Base-by-base conservation (phyloP, 2,888 invertebrate species). In the Aproaerema taeniolella region DNA sequence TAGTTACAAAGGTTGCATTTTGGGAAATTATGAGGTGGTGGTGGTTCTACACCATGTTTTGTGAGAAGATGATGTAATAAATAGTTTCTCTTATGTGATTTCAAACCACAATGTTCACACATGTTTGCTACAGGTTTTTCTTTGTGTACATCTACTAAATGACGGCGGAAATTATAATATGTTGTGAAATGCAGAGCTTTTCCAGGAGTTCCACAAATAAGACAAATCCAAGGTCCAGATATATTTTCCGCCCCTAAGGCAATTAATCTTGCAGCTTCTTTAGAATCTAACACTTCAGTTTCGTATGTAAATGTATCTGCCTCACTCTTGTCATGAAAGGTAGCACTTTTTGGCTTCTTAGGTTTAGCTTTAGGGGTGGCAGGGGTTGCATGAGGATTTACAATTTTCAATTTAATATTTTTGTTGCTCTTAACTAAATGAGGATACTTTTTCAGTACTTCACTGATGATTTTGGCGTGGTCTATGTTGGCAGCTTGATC, bases 381-480 rank as follows among this genome's bases (percentile, higher is more conserved):
- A 25, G 25, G 20, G 9, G 36, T 49, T 29, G 75, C n/a, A n/a
- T n/a, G 77, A 42, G 90, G 91, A 42, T 94, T 91, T 73, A 95
- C 89, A 46, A 96, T 95, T 78, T 95, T 95, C 10, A 96, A 71
- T 63, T 94, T 92, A 20, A 96, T 95, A 60, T 94, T 96, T 68
- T 95, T 95, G 61, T 94, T 95, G 56, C 93, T 93, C 67, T 94
- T 94, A 0, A 95, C 93, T 44, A 96, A 87, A 70, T 95, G 93
- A 0, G 96, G 95, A 86, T 95, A 95, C 67, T 95, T 95, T 52
- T 95, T 95, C 25, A 96, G 69, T 0, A 96, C 94, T 76, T 95
- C 95, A 44, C 94, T 91, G 41, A 96, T 95, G 37, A 96, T 94
- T 79, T 94, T 95, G 1, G 95, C 94, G 77, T 95, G 95, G 69